Evolutionary conservation across 2,113 vertebrate species (phyloP), one percentile per base, ranked within the genome.

Genomic region (Gymnocephalus cernua): DNA sequence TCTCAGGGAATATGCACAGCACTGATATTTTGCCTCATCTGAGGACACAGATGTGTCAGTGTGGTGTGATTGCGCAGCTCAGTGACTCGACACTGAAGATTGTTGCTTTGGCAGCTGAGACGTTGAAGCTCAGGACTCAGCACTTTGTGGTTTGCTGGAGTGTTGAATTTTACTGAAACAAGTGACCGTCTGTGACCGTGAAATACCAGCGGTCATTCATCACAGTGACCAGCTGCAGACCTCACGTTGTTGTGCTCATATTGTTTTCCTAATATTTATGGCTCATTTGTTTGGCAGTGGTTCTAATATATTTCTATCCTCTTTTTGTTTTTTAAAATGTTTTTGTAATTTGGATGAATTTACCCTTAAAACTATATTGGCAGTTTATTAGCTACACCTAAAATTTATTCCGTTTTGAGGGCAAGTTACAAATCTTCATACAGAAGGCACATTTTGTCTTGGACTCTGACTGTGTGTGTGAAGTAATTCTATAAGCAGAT

Each of bases 81-180:
- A n/a, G 67, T 35, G 6, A 54, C 15, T n/a, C 11, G 38, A 72
- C 18, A 14, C 7, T 77, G 41, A 27, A 4, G 51, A 48, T 15
- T 32, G 45, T n/a, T 65, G 74, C 35, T 59, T 13, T 21, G 18
- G 38, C 74, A 54, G 72, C 50, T 48, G 18, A 44, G 48, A 75
- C 1, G 50, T 1, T 45, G 6, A 59, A 35, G 27, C 10, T 69
- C 19, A 57, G n/a, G 64, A 74, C 71, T 61, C 57, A 62, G 23
- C 76, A 63, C 51, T 76, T 61, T 65, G 70, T 58, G 50, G 59
- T 71, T 73, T 47, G 53, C 63, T 73, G 61, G 44, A 68, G 69
- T 14, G 27, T 15, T 13, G 3, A 62, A 76, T 74, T 83, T 61
- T 29, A 68, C 16, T 18, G 25, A 54, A 41, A 72, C 66, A 53